Evolutionary conservation across 2,797 vertebrate species (phyloP).

Genomic region (Gymnoscopelus braueri): DNA sequence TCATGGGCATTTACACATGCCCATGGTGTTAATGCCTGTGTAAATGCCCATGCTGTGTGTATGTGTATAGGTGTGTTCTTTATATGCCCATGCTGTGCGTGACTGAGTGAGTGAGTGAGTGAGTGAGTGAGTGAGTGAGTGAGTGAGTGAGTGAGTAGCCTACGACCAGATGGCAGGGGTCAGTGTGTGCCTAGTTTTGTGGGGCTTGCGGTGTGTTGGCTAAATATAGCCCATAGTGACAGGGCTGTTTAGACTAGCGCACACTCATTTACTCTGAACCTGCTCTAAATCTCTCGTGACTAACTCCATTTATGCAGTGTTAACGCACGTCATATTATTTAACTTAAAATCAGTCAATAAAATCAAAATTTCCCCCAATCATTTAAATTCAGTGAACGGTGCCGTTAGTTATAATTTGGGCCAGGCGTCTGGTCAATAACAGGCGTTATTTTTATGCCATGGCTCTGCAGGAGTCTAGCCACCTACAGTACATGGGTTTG

Average conservation of each 20-base stretch:
- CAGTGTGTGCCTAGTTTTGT: slow-evolving; percentile 58
- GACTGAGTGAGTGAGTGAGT: no score
- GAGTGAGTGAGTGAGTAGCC: background rate
- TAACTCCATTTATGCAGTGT: slow-evolving; percentile 47
- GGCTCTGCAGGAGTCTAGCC: no score
- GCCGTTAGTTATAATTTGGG: no score
- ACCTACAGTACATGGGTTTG: no score
- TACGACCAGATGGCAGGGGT: slow-evolving; percentile 69
- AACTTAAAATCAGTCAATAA: slow-evolving; percentile 28
- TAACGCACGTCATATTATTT: slow-evolving; percentile 19
- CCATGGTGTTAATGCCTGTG: no score
- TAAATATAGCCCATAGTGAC: slow-evolving; percentile 73
- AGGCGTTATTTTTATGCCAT: no score
- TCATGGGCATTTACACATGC: no score
- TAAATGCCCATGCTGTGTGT: background rate
- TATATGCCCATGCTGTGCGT: no score
- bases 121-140: no score
- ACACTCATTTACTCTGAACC: slow-evolving; percentile 33
- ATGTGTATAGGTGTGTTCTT: background rate
- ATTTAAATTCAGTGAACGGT: no score
- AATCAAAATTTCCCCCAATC: no score
- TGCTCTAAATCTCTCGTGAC: slow-evolving; percentile 10
- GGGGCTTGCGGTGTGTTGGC: slow-evolving; percentile 62
- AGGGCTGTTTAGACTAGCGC: slow-evolving; percentile 44
- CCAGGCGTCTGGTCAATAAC: no score